Base-by-base conservation (phyloP, 1,140 invertebrate genomes). In the Wiebesia pumilae region DNA sequence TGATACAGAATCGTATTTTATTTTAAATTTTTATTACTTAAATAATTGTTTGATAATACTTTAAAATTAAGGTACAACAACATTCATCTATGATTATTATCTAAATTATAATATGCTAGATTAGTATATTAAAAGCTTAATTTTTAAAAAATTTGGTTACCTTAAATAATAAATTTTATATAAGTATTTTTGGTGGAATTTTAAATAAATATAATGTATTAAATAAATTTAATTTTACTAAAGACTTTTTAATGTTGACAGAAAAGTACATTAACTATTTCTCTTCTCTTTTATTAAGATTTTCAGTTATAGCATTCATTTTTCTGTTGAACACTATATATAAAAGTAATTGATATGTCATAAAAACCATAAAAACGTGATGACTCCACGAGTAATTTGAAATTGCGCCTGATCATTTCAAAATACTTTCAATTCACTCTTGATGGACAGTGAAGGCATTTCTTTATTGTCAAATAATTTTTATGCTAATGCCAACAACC, bases 401-500 rank as follows among this genome's bases (percentile, higher is more conserved):
- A 75, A 33, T 38, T 38, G 24, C 27, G 71, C 1, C 27, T n/a
- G 71, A 75, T 75, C 40, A n/a, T 75, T 75, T 75, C 21, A 75
- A 43, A 75, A 75, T 75, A 12, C 38, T 75, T 75, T 75, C 71
- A 19, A 43, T 75, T 24, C 7, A 43, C 27, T 4, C 24, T 75
- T 43, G 71, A 75, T 75, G 71, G 38, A 43, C 38, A 24, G 6
- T 24, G 21, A 75, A 75, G 40, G 35, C 71, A 75, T 75, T 43
- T 21, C 71, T 75, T 62, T 81, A 69, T 69, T 69, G 81, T 82
- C 81, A 43, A 69, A n/a, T 40, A 14, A 71, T 82, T 82, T 82
- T 82, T n/a, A 69, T 82, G 81, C 40, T 47, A 69, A 82, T 78
- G 51, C 54, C 40, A 47, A 40, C 62, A 77, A 35, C 19, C 58